A percentile compares a stretch with the other conserved stretches of the same genome.
Conservation (phyloP, 2,113 vertebrate species). For the Aphyosemion australe region DNA sequence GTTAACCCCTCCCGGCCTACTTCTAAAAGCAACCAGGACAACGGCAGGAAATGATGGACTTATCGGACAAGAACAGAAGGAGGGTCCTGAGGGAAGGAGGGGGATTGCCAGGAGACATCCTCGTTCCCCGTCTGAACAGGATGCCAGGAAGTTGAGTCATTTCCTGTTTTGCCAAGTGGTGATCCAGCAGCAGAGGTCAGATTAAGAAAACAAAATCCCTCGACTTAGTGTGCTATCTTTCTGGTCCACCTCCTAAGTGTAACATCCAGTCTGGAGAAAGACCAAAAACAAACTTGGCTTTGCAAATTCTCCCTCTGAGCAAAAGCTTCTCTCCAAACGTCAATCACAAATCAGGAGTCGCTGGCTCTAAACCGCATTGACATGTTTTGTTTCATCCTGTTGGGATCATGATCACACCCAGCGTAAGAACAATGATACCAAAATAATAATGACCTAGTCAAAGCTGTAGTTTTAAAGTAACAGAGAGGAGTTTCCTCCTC, state of each 20-base stretch:
- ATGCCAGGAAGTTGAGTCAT: slow-evolving; percentile 76
- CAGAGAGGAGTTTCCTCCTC: too few relatives aligned
- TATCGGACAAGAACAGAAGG: slow-evolving; percentile 53
- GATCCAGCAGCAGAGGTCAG: slow-evolving; percentile 52
- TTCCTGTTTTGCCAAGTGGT: slow-evolving; percentile 80
- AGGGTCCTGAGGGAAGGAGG: slow-evolving; percentile 39
- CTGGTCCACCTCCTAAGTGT: background rate
- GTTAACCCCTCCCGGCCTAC: slow-evolving; percentile 20
- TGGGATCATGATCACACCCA: too few relatives aligned
- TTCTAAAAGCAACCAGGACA: slow-evolving; percentile 36
- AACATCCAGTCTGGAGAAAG: background rate
- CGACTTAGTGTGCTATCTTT: slow-evolving; percentile 35
- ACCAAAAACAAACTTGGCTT: background rate
- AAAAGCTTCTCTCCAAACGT: background rate
- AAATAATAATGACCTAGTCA: too few relatives aligned
- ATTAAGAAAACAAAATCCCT: slow-evolving; percentile 48
- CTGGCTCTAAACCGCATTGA: too few relatives aligned
- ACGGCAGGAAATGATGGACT: slow-evolving; percentile 74
- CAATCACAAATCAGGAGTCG: too few relatives aligned
- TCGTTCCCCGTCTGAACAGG: slow-evolving; percentile 73
- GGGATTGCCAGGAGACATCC: slow-evolving; percentile 57
- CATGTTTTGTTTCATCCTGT: too few relatives aligned
- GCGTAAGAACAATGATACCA: background rate
- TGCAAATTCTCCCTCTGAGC: background rate
- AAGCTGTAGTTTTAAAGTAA: too few relatives aligned